Evolutionary conservation across 64 coral and sea anemone genomes (phyloP), one percentile per base, ranked within the genome.

Genomic region (Porites australiensis): DNA sequence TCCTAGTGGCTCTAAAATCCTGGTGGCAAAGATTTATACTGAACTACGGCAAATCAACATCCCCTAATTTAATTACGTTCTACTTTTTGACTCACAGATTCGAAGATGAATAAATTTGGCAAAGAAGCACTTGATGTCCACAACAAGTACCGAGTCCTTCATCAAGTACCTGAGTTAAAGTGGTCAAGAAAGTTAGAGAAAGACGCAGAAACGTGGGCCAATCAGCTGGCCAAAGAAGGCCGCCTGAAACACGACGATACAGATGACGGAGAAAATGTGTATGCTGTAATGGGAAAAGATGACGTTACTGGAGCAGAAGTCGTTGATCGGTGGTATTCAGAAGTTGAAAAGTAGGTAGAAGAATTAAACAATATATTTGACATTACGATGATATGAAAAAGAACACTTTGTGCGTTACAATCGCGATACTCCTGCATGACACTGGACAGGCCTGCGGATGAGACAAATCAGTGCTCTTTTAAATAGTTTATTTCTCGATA

Each of bases 201-300:
- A 23, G 87, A 77, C 14, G 87, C 87, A 15, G 70, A 89, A 47
- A 75, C 20, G n/a, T 89, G 87, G 87, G 87, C 87, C 13, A 60
- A 89, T 44, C 70, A 89, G 43, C n/a, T 89, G 1, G 87, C 87
- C 54, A 89, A 78, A 64, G 37, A 58, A 3, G 87, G 87, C 0
- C 12, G 60, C 23, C 44, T 89, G 2, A 58, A 19, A 50, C 87
- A 89, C 57, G 87, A 73, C 8, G 12, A 73, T 15, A 89, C 45
- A 10, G 87, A 89, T 11, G 68, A 77, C 50, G 87, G 87, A 18
- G 87, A 89, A 63, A 89, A 89, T 62, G 19, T 89, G 0, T 89
- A 59, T 19, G 75, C 63, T 44, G 62, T 77, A 18, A 48, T 64
- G 13, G 87, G 87, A 62, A 89, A 77, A 73, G 58, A 14, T 4